phyloP scores from a whole-genome alignment of 92 coral and sea anemone species.

The Bergia puertoricense region DNA sequence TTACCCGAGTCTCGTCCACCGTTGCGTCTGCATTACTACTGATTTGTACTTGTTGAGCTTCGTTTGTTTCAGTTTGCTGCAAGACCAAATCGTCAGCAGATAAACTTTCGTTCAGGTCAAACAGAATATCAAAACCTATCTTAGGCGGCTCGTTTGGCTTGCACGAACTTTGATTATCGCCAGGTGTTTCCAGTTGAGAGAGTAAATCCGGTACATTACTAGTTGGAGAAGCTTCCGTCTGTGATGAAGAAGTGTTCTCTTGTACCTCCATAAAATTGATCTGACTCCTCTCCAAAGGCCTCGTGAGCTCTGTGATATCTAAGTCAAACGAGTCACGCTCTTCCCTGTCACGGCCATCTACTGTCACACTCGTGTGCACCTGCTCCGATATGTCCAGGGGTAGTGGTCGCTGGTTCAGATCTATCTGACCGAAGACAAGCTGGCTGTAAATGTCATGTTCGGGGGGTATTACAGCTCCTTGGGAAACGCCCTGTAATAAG shows the following conservation, averaged over 20 bases:
- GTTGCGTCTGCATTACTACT: neutral
- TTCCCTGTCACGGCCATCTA: neutral
- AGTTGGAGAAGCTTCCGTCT: neutral
- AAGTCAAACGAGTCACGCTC: conserved; percentile 26
- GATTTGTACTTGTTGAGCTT: neutral
- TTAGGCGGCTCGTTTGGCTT: conserved; percentile 2
- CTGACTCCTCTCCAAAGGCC: conserved; percentile 10
- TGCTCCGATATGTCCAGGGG: conserved; percentile 36
- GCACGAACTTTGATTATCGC: neutral
- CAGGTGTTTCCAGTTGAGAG: neutral
- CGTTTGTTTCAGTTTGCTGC: neutral
- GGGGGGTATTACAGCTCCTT: conserved; percentile 16
- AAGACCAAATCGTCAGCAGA: conserved; percentile 27
- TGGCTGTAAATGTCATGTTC: conserved; percentile 44
- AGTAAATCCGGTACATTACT: neutral
- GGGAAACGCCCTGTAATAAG: neutral
- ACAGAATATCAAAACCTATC: conserved; percentile 27
- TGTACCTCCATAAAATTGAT: neutral
- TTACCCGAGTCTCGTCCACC: neutral
- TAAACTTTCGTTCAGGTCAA: conserved; percentile 32
- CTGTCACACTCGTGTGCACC: conserved; percentile 4
- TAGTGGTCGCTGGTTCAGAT: conserved; percentile 28
- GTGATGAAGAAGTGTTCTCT: neutral
- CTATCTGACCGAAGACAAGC: conserved; percentile 34
- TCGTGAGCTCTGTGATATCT: conserved; percentile 29